Conservation (phyloP, 92 coral and sea anemone species). For the Pocillopora grandis region DNA sequence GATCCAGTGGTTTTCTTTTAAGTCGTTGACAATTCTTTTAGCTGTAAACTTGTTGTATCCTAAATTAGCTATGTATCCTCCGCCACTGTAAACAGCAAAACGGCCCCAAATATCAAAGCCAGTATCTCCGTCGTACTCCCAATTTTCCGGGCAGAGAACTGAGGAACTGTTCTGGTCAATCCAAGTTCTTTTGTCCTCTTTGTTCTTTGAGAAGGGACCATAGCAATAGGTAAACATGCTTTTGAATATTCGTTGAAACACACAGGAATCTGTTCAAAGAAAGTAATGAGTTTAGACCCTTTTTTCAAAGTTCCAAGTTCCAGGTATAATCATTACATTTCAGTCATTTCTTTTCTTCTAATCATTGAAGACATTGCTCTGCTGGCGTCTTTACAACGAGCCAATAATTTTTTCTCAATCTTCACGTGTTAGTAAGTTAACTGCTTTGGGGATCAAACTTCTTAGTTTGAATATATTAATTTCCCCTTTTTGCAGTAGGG, state of each 20-base stretch:
- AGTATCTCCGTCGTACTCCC: conserved; percentile 14
- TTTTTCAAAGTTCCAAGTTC: no score
- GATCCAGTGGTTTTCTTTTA: conserved; percentile 13
- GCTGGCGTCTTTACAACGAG: no score
- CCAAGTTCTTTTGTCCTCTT: conserved; percentile 45
- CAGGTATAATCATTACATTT: no score
- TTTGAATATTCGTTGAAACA: background rate
- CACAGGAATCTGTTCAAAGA: conserved; percentile 21
- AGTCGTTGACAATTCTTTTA: background rate
- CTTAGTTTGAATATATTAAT: no score
- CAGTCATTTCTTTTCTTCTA: no score
- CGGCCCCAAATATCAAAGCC: conserved; percentile 10
- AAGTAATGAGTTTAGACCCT: no score
- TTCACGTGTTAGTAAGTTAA: no score
- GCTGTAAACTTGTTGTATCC: conserved; percentile 15
- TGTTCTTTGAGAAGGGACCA: conserved; percentile 14
- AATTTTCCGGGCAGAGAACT: conserved; percentile 19
- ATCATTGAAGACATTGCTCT: no score
- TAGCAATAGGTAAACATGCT: conserved; percentile 16
- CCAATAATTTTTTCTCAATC: no score
- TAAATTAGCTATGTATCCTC: conserved; percentile 33
- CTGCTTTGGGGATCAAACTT: no score
- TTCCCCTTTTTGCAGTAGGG: no score
- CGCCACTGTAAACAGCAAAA: conserved; percentile 32
- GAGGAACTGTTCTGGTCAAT: background rate